Evolutionary conservation across 2,888 invertebrate genomes (phyloP), one percentile per base, ranked within the genome.

Genomic region (Perdita meconis): DNA sequence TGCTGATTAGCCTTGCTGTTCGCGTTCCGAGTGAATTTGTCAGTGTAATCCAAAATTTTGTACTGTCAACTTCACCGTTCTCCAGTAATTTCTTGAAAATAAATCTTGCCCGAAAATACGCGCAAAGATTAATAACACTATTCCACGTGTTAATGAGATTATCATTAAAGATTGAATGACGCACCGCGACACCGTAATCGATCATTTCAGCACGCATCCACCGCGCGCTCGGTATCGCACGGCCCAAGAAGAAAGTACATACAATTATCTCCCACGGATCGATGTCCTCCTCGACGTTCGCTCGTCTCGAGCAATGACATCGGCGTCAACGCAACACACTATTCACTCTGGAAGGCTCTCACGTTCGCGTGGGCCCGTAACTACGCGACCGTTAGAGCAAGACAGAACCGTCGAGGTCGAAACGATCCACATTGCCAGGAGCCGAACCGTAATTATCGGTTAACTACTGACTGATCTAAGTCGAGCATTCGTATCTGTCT

Each of bases 391-490:
- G 60, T 22, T 42, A 3, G 59, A 38, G 1, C 1, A 12, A n/a
- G n/a, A 51, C 6, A 24, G 26, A 57, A 56, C 24, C 40, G 5
- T 72, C 78, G 59, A 77, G 70, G 78, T 65, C 69, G 36, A 50
- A 63, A 36, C 42, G 72, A 68, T 56, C 57, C 59, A 53, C 53
- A 70, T 79, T 78, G 61, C 53, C 61, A 68, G 57, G 78, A 80
- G 47, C 40, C 10, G 56, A 51, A 51, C 26, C 64, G 60, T 78
- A 80, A 85, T 85, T 80, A 81, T 85, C 64, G 60, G 67, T 57
- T 81, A 78, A 76, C 67, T 71, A 64, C 40, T 24, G 42, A 22
- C 44, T 44, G 61, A 61, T 22, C 64, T 13, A n/a, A 63, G 30
- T 44, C 59, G 22, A 61, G 66, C 40, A 63, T 68, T 74, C 55